Conservation (phyloP, 2,888 invertebrate species). For the Agelastica alni region DNA sequence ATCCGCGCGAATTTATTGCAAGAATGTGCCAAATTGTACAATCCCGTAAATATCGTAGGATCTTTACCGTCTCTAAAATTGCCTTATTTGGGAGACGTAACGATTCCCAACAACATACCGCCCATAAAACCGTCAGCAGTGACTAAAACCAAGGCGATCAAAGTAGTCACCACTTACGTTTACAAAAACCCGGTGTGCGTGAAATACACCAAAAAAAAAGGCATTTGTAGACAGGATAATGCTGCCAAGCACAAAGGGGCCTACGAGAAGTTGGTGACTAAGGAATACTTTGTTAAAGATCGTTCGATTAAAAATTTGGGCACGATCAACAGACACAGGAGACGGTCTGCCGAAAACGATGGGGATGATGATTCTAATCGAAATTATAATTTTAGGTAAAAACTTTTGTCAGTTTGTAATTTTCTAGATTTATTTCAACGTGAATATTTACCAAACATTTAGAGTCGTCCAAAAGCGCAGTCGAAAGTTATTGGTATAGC, state of each 20-base stretch:
- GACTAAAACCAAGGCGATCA: slow-evolving; percentile 51
- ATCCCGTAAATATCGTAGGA: slow-evolving; percentile 49
- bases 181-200: slow-evolving; percentile 53
- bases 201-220: slow-evolving; percentile 47
- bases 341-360: slow-evolving; percentile 9
- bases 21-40: slow-evolving; percentile 47
- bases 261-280: slow-evolving; percentile 47
- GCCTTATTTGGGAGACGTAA: slow-evolving; percentile 48
- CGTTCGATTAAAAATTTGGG: slow-evolving; percentile 19
- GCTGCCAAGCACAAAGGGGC: slow-evolving; percentile 34
- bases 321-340: slow-evolving; percentile 12
- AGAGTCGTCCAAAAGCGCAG: no score
- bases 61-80: slow-evolving; percentile 49
- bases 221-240: slow-evolving; percentile 37
- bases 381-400: slow-evolving; percentile 12
- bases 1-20: slow-evolving; percentile 37
- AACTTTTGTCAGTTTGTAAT: no score
- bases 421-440: no score
- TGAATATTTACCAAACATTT: no score
- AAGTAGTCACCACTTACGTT: slow-evolving; percentile 52
- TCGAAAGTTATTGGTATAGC: no score
- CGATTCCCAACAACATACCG: slow-evolving; percentile 42
- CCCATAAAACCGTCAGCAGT: slow-evolving; percentile 49
- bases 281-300: slow-evolving; percentile 48
- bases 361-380: slow-evolving; percentile 7